A percentile compares a stretch with the other conserved stretches of the same genome.
Evolutionary conservation across 2,113 vertebrate genomes (phyloP).

Genomic region (Xiphophorus maculatus): DNA sequence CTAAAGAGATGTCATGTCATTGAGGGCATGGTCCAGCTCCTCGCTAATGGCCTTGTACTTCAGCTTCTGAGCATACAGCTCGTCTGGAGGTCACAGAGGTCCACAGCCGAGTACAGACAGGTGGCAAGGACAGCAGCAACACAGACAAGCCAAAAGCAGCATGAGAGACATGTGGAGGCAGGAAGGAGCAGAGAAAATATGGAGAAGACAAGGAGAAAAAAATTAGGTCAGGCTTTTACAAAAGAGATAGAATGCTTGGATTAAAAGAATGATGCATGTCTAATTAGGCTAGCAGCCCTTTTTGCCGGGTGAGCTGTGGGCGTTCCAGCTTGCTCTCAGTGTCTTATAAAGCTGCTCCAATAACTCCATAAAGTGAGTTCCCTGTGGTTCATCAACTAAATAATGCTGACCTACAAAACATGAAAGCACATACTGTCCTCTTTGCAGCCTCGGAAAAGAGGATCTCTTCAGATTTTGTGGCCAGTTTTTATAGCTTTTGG

Average conservation of each 20-base stretch:
- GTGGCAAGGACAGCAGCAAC: conserved; percentile 68
- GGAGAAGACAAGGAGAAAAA: conserved; percentile 48
- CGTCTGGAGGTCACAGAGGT: conserved; percentile 79
- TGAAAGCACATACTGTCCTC: conserved; percentile 48
- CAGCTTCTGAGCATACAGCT: conserved; percentile 93
- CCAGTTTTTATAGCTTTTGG: conserved; percentile 45
- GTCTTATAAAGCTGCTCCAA: conserved; percentile 37
- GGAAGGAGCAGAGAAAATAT: conserved; percentile 42
- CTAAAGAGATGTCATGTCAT: conserved; percentile 91
- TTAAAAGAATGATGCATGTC: conserved; percentile 44
- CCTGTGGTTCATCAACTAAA: conserved; percentile 33
- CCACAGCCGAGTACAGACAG: conserved; percentile 63
- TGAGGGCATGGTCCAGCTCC: conserved; percentile 93
- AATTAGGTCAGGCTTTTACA: conserved; percentile 60
- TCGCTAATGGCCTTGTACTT: conserved; percentile 95
- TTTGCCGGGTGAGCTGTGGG: conserved; percentile 27
- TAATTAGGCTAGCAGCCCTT: conserved; percentile 10
- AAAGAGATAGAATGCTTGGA: conserved; percentile 57
- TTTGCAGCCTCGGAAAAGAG: conserved; percentile 40
- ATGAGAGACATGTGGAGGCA: conserved; percentile 56
- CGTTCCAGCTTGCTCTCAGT: conserved; percentile 14
- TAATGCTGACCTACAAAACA: conserved; percentile 46
- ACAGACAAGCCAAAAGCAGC: conserved; percentile 64
- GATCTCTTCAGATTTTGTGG: conserved; percentile 29
- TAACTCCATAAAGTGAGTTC: conserved; percentile 37